phyloP scores from a whole-genome alignment of 2,797 vertebrate genomes.

The Parotocinclus haroldoi region DNA sequence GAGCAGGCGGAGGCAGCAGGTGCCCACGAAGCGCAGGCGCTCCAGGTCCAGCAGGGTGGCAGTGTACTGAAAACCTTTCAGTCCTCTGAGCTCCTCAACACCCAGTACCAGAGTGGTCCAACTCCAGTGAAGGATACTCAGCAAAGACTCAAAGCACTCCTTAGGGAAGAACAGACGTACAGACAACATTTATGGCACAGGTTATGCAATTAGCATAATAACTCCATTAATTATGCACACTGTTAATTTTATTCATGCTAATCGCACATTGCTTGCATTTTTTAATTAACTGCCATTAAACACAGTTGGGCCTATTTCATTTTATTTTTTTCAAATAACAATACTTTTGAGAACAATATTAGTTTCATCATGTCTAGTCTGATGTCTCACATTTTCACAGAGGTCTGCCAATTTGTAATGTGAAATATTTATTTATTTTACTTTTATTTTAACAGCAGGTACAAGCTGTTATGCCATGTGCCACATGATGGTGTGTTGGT shows the following conservation, averaged over 20 bases:
- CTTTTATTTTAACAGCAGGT: too few species aligned
- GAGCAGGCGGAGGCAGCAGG: conserved; percentile 91
- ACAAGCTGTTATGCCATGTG: too few species aligned
- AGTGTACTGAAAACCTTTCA: conserved; percentile 97
- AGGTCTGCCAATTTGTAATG: too few species aligned
- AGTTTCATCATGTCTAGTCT: too few species aligned
- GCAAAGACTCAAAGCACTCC: conserved; percentile 96
- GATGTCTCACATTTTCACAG: too few species aligned
- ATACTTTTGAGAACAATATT: too few species aligned
- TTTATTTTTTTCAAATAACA: too few species aligned
- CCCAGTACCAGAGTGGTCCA: conserved; percentile 97
- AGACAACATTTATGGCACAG: neutral
- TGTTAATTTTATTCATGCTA: neutral
- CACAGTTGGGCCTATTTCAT: too few species aligned
- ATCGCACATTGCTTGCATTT: too few species aligned
- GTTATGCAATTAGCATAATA: neutral
- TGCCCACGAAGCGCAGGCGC: conserved; percentile 92
- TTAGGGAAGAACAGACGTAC: conserved; percentile 44
- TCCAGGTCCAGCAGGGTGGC: conserved; percentile 95
- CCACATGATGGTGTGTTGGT: too few species aligned
- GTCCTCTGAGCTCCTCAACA: conserved; percentile 92
- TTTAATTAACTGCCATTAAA: too few species aligned
- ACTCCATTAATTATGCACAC: neutral
- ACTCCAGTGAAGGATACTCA: conserved; percentile 97
- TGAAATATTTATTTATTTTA: too few species aligned